phyloP scores from a whole-genome alignment of 2,797 vertebrate genomes.

The Hydrolagus colliei region DNA sequence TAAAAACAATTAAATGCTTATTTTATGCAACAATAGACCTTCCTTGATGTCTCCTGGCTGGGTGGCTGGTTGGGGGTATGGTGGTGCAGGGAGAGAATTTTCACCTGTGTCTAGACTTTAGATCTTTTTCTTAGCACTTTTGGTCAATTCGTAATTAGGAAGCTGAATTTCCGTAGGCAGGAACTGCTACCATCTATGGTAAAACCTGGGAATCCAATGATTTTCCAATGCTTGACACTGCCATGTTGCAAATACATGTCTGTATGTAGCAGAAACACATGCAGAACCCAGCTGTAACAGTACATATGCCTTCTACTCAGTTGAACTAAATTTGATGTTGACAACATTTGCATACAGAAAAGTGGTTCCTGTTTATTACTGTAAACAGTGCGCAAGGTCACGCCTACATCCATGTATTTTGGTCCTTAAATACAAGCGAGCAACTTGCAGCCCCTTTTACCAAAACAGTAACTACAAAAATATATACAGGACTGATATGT shows the following conservation, averaged over 20 bases:
- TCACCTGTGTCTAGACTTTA: too few relatives aligned
- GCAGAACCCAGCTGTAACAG: not conserved
- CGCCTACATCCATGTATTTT: not conserved
- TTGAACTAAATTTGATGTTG: not conserved
- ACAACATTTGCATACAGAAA: not conserved
- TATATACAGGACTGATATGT: not conserved
- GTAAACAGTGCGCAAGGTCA: not conserved
- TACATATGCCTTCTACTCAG: not conserved
- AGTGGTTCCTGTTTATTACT: not conserved
- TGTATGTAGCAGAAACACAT: not conserved
- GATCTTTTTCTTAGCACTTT: too few relatives aligned
- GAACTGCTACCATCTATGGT: not conserved
- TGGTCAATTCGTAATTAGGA: too few relatives aligned
- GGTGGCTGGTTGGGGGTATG: too few relatives aligned
- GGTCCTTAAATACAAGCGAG: not conserved
- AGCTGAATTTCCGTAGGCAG: too few relatives aligned
- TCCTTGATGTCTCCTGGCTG: too few relatives aligned
- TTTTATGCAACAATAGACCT: too few relatives aligned
- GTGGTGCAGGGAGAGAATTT: too few relatives aligned
- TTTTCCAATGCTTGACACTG: not conserved
- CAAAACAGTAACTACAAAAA: not conserved
- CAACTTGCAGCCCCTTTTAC: not conserved
- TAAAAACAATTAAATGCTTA: too few relatives aligned
- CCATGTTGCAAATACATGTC: not conserved
- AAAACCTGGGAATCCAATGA: not conserved